Evolutionary conservation across 2,888 invertebrate species (phyloP).

Genomic region (Tromatobia lineatoria): DNA sequence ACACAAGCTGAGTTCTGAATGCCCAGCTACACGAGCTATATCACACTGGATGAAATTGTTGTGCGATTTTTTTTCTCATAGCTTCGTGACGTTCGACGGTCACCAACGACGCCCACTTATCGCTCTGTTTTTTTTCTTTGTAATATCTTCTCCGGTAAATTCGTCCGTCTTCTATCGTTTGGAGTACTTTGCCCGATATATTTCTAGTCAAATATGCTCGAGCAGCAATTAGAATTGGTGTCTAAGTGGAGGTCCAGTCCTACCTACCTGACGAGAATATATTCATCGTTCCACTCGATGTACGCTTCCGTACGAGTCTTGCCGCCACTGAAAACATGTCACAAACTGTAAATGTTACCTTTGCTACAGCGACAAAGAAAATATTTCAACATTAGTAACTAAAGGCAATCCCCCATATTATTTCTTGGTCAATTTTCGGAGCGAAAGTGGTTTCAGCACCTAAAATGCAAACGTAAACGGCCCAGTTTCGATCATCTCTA

Average conservation of each 20-base stretch:
- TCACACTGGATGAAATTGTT: constrained; percentile 36
- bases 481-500: no score
- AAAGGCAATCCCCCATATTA: no score
- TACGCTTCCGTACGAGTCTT: constrained; percentile 90
- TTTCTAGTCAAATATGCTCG: constrained; percentile 60
- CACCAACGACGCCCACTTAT: constrained; percentile 25
- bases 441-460: no score
- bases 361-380: background rate
- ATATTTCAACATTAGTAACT: no score
- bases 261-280: constrained; percentile 92
- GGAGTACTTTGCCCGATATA: constrained; percentile 37
- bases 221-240: constrained; percentile 75
- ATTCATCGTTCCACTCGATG: constrained; percentile 91
- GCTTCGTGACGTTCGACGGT: constrained; percentile 46
- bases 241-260: constrained; percentile 83
- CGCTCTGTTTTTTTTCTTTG: constrained; percentile 24
- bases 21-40: background rate
- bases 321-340: constrained; percentile 89
- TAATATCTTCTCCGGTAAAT: constrained; percentile 48
- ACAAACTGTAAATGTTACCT: constrained; percentile 19
- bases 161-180: constrained; percentile 32
- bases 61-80: constrained; percentile 67
- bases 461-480: no score
- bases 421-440: no score
- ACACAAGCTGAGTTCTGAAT: constrained; percentile 13